These are phyloP conservation scores for Oceanodroma tethys DNA, from an alignment of 2,113 vertebrate genomes.

Conservation along the genomic window DNA sequence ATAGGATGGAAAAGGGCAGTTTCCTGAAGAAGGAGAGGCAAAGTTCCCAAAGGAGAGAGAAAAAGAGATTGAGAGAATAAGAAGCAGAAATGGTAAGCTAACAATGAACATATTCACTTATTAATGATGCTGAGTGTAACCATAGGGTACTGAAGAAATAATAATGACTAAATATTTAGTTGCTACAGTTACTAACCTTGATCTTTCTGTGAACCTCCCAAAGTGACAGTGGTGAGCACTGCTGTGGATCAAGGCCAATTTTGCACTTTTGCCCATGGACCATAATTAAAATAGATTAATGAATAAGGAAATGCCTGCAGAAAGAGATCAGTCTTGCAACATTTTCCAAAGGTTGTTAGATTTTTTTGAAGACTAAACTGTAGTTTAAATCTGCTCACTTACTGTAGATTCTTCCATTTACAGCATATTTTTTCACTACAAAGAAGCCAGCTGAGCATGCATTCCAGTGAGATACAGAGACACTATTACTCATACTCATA, in stretches of 20 bases:
- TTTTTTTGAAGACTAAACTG: background rate
- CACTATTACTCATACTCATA: background rate
- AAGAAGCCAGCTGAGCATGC: background rate
- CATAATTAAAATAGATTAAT: slow-evolving; percentile 47
- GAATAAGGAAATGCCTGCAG: slow-evolving; percentile 32
- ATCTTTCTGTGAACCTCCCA: slow-evolving; percentile 44
- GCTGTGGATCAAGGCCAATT: slow-evolving; percentile 4
- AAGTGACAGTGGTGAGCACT: background rate
- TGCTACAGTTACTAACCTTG: slow-evolving; percentile 59
- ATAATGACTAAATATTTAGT: slow-evolving; percentile 63
- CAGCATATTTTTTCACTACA: background rate
- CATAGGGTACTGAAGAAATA: slow-evolving; percentile 29
- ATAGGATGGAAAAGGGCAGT: background rate
- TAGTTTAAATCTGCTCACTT: background rate
- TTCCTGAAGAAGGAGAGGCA: background rate
- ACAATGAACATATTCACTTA: background rate
- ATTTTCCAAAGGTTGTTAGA: background rate
- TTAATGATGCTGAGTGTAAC: background rate
- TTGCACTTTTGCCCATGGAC: slow-evolving; percentile 3
- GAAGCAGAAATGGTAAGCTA: background rate
- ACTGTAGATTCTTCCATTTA: background rate
- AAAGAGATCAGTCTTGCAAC: slow-evolving; percentile 34
- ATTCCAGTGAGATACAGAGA: background rate
- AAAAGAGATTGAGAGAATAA: background rate
- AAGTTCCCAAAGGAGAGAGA: background rate